Conservation (phyloP, 2,797 vertebrate species). For the Sphenodon punctatus region DNA sequence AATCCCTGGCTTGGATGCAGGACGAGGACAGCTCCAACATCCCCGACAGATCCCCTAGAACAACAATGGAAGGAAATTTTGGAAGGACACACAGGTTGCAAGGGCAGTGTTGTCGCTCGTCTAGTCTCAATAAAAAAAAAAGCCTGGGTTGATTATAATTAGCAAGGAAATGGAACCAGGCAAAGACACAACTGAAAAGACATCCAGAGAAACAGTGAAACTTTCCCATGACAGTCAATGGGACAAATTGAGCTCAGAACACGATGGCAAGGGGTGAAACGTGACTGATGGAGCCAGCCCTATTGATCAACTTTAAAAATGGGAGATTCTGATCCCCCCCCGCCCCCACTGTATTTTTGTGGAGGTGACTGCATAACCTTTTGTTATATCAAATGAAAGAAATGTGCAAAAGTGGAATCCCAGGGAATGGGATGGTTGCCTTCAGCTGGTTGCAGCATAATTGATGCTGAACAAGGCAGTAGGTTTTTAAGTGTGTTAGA, state of each 20-base stretch:
- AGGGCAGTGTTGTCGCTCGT: neutral
- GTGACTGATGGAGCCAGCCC: accelerated
- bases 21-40: too few species aligned
- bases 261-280: neutral
- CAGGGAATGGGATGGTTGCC: neutral
- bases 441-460: too few species aligned
- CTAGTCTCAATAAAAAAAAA: neutral
- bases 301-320: neutral
- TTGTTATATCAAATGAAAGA: neutral
- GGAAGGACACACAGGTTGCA: conserved; percentile 33
- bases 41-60: too few species aligned
- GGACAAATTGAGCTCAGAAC: neutral
- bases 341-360: accelerated
- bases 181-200: neutral
- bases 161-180: neutral
- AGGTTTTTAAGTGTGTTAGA: too few species aligned
- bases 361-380: neutral
- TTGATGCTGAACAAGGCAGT: too few species aligned
- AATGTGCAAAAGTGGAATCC: neutral
- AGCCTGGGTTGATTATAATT: neutral
- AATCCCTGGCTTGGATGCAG: too few species aligned
- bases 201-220: conserved; percentile 1
- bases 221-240: neutral
- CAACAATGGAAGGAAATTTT: conserved; percentile 7
- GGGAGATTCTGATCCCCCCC: neutral